Percentiles rank a stretch among this genome's conserved stretches.
Evolutionary conservation across 2,888 invertebrate species (phyloP).

Genomic region (Metallyticus violacea): DNA sequence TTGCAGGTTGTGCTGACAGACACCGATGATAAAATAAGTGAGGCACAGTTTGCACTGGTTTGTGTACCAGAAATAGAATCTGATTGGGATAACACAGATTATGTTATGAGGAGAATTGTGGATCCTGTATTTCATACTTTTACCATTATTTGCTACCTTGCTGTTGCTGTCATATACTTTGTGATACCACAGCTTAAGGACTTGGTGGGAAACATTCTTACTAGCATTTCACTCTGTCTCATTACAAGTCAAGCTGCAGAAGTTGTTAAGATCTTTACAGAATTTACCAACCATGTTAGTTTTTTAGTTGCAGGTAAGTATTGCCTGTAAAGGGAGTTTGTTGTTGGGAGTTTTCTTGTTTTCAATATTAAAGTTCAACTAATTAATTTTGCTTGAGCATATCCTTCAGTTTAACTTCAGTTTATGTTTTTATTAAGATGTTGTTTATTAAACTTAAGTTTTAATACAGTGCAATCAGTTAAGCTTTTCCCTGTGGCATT

Average conservation of each 20-base stretch:
- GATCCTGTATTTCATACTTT: slow-evolving; percentile 76
- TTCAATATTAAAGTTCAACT: too few relatives aligned
- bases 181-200: slow-evolving; percentile 78
- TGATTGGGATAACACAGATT: slow-evolving; percentile 68
- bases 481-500: too few relatives aligned
- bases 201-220: slow-evolving; percentile 79
- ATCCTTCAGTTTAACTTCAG: too few relatives aligned
- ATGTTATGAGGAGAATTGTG: slow-evolving; percentile 69
- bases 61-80: slow-evolving; percentile 68
- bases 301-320: slow-evolving; percentile 72
- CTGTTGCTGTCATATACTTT: slow-evolving; percentile 77
- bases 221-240: slow-evolving; percentile 75
- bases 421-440: too few relatives aligned
- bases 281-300: slow-evolving; percentile 76
- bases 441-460: too few relatives aligned
- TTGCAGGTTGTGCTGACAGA: neutral
- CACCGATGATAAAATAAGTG: slow-evolving; percentile 49
- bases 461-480: too few relatives aligned
- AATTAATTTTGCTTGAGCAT: too few relatives aligned
- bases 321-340: too few relatives aligned
- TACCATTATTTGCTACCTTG: slow-evolving; percentile 65
- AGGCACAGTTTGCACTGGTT: slow-evolving; percentile 67
- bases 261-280: slow-evolving; percentile 73
- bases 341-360: too few relatives aligned
- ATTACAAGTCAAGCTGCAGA: slow-evolving; percentile 75